phyloP scores from a whole-genome alignment of 1,140 invertebrate genomes.

The Dreissena polymorpha region DNA sequence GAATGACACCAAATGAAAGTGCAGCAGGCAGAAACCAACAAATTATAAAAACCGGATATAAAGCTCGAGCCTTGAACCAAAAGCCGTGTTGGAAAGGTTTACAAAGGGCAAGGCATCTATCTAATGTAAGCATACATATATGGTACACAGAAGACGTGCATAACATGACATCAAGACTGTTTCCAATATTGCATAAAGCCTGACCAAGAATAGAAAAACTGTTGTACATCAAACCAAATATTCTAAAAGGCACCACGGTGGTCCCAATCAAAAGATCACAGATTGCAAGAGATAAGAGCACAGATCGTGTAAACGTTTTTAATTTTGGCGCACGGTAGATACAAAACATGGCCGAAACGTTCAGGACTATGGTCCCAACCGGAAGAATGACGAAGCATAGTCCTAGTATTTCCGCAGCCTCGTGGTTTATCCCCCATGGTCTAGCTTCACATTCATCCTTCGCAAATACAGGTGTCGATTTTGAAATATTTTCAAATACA shows the following conservation, averaged over 20 bases:
- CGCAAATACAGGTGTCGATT: no score
- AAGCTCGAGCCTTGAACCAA: background rate
- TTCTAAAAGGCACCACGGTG: constrained; percentile 16
- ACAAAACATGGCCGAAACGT: constrained; percentile 16
- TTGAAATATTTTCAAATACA: no score
- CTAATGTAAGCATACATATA: constrained; percentile 6
- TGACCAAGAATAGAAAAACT: background rate
- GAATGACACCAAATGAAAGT: constrained; percentile 26
- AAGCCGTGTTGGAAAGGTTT: constrained; percentile 13
- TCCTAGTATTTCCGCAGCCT: constrained; percentile 19
- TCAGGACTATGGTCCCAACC: background rate
- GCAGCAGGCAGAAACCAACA: constrained; percentile 7
- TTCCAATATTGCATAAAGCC: constrained; percentile 15
- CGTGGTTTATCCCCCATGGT: constrained; percentile 11
- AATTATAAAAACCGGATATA: background rate
- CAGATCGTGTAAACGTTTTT: constrained; percentile 17
- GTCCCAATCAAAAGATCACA: constrained; percentile 15
- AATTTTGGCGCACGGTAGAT: constrained; percentile 29
- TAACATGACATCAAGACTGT: constrained; percentile 24
- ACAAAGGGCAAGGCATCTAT: constrained; percentile 20
- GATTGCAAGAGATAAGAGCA: constrained; percentile 15
- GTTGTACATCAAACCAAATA: constrained; percentile 21
- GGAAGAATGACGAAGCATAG: constrained; percentile 8
- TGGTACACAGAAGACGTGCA: background rate
- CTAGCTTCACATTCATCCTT: background rate